These are phyloP conservation scores for Synanthedon vespiformis DNA, from an alignment of 2,888 invertebrate species.

Conservation along the genomic window DNA sequence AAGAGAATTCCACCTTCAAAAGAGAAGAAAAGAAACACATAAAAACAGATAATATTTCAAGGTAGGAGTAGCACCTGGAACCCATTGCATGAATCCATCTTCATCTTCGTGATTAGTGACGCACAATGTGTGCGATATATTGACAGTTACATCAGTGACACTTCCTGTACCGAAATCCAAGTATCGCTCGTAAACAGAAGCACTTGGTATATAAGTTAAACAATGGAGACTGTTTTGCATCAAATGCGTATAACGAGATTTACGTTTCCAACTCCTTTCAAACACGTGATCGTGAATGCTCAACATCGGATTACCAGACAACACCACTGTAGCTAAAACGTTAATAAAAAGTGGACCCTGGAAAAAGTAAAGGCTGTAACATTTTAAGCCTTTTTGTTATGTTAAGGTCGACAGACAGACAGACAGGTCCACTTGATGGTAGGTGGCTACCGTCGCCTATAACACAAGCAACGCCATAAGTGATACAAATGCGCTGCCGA, in stretches of 20 bases:
- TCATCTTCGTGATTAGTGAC: slow-evolving; percentile 54
- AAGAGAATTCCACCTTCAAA: no score
- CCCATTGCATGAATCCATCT: slow-evolving; percentile 55
- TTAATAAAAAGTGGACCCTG: slow-evolving; percentile 51
- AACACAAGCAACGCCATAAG: no score
- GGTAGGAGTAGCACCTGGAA: slow-evolving; percentile 35
- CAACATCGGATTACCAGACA: slow-evolving; percentile 38
- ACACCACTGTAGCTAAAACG: slow-evolving; percentile 37
- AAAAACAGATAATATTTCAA: not conserved
- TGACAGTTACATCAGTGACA: slow-evolving; percentile 37
- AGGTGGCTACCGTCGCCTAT: no score
- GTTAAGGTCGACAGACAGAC: no score
- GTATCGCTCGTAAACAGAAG: slow-evolving; percentile 50
- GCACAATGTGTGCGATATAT: slow-evolving; percentile 55
- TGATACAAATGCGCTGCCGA: no score
- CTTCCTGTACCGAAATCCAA: slow-evolving; percentile 56
- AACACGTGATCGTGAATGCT: slow-evolving; percentile 40
- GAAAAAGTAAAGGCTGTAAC: slow-evolving; percentile 7
- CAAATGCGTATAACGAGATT: slow-evolving; percentile 35
- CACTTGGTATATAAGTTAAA: slow-evolving; percentile 42
- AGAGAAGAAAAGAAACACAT: no score
- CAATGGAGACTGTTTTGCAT: slow-evolving; percentile 58
- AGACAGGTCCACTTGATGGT: no score
- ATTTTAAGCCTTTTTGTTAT: no score
- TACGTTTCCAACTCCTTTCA: slow-evolving; percentile 35